Percentiles rank a stretch among this genome's conserved stretches.
Conservation (phyloP, 2,797 vertebrate species). For the Brachymystax lenok region DNA sequence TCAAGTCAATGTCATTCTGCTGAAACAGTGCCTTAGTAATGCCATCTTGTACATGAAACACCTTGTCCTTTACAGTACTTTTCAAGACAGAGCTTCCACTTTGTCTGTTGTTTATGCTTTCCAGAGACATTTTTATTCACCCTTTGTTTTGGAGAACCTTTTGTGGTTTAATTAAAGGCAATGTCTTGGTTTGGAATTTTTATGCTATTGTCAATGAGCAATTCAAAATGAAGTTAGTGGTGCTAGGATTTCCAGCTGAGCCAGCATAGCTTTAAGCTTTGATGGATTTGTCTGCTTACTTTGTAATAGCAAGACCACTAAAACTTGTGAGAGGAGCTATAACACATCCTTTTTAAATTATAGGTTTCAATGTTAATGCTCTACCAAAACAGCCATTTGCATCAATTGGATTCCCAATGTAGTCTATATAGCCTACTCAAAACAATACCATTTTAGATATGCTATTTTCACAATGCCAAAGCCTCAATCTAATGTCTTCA, state of each 20-base stretch:
- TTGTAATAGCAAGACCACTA: constrained; percentile 46
- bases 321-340: constrained; percentile 44
- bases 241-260: constrained; percentile 51
- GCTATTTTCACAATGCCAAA: constrained; percentile 6
- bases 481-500: constrained; percentile 2
- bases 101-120: constrained; percentile 47
- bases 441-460: constrained; percentile 18
- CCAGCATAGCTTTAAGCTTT: constrained; percentile 55
- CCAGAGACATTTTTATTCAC: constrained; percentile 47
- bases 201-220: constrained; percentile 54
- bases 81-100: not conserved
- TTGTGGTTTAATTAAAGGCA: constrained; percentile 3
- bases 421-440: not conserved
- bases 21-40: constrained; percentile 35
- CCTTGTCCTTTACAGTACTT: not conserved
- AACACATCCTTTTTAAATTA: constrained; percentile 51
- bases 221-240: constrained; percentile 19
- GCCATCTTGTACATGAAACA: constrained; percentile 31
- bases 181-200: constrained; percentile 55
- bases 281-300: constrained; percentile 46
- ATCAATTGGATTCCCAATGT: not conserved
- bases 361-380: constrained; percentile 35
- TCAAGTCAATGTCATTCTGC: constrained; percentile 30
- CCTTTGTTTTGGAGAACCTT: constrained; percentile 27
- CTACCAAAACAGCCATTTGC: constrained; percentile 10